Percentiles rank a stretch among this genome's conserved stretches.
These are phyloP conservation scores for Drosophila ezoana DNA, from an alignment of 2,888 invertebrate genomes.

Conservation along the genomic window DNA sequence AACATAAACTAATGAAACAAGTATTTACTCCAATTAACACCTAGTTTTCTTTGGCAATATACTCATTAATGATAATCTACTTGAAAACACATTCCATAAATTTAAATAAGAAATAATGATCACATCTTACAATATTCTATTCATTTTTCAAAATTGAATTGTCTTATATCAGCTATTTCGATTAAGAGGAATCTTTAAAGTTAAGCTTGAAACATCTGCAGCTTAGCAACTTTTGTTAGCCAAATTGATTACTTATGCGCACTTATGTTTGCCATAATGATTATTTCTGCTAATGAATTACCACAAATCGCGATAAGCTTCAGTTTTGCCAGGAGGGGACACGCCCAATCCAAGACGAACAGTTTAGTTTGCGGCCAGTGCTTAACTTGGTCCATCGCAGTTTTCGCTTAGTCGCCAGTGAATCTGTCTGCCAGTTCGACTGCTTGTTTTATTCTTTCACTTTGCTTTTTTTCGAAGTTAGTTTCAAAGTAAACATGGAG, in stretches of 20 bases:
- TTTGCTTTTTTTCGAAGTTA: conserved; percentile 47
- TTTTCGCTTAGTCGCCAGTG: conserved; percentile 7
- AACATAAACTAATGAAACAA: too few relatives aligned
- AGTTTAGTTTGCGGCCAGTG: conserved; percentile 31
- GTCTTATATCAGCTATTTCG: too few relatives aligned
- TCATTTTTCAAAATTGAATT: too few relatives aligned
- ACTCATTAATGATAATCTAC: too few relatives aligned
- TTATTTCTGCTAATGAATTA: conserved; percentile 36
- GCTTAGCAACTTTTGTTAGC: background rate
- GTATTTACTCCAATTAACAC: too few relatives aligned
- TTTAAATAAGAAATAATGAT: too few relatives aligned
- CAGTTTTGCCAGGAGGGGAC: conserved; percentile 14
- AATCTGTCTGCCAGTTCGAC: conserved; percentile 10
- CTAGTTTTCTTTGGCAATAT: too few relatives aligned
- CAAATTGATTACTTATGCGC: conserved; percentile 12
- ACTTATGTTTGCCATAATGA: conserved; percentile 28
- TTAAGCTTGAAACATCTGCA: too few relatives aligned
- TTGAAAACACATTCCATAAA: too few relatives aligned
- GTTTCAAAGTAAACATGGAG: conserved; percentile 57
- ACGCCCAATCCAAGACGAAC: conserved; percentile 11
- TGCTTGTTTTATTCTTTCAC: conserved; percentile 59
- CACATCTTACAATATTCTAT: too few relatives aligned
- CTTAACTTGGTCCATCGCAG: conserved; percentile 19
- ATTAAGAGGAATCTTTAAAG: too few relatives aligned
- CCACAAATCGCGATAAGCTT: conserved; percentile 40